These are phyloP conservation scores for Danio choprae DNA, from an alignment of 2,797 vertebrate species.

Conservation along the genomic window DNA sequence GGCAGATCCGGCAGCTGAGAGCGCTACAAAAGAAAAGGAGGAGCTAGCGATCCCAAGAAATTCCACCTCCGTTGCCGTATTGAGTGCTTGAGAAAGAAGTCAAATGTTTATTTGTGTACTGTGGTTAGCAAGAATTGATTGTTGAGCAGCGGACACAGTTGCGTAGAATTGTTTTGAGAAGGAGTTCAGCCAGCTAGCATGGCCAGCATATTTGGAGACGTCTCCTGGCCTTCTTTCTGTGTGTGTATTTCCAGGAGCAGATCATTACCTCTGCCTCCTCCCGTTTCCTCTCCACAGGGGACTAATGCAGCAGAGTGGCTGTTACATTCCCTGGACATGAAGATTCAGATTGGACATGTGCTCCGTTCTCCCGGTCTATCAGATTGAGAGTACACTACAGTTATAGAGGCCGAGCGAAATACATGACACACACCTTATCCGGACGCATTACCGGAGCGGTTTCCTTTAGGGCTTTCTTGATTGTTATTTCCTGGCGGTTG, in stretches of 20 bases:
- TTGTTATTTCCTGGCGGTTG: neutral
- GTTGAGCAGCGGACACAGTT: neutral
- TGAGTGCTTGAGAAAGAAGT: neutral
- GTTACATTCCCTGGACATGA: constrained; percentile 44
- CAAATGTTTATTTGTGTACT: neutral
- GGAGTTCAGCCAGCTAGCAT: neutral
- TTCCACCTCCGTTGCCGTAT: neutral
- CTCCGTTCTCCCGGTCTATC: constrained; percentile 26
- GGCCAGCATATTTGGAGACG: constrained; percentile 23
- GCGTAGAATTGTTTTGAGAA: neutral
- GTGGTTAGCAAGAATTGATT: neutral
- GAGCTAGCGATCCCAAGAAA: neutral
- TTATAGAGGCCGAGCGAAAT: neutral
- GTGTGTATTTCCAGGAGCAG: constrained; percentile 51
- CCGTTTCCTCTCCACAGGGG: constrained; percentile 50
- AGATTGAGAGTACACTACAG: constrained; percentile 18
- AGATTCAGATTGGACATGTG: constrained; percentile 52
- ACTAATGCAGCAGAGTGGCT: constrained; percentile 48
- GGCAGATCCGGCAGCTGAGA: neutral
- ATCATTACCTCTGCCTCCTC: constrained; percentile 69
- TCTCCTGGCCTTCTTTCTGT: neutral
- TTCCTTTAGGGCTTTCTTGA: constrained; percentile 7
- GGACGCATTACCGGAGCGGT: neutral
- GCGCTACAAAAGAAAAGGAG: neutral
- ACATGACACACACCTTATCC: neutral